A percentile compares a stretch with the other conserved stretches of the same genome.
These are phyloP conservation scores for Epinephelus moara DNA, from an alignment of 2,113 vertebrate species.

Conservation along the genomic window DNA sequence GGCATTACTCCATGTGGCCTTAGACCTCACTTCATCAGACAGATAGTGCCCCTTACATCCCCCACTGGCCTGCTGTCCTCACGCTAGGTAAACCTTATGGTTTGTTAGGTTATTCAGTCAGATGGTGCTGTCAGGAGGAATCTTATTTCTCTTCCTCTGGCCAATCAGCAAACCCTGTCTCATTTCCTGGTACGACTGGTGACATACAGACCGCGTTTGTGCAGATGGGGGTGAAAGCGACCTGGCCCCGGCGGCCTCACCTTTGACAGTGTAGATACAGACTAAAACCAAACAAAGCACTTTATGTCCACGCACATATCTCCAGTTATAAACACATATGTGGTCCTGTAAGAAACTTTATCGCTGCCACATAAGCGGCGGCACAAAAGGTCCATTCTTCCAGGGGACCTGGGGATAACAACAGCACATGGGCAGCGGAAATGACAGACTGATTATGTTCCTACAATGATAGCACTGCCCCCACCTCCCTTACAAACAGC, in stretches of 20 bases:
- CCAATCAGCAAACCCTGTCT: slow-evolving; percentile 74
- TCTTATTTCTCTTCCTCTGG: slow-evolving; percentile 61
- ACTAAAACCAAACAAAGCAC: slow-evolving; percentile 87
- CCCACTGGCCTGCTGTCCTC: slow-evolving; percentile 39
- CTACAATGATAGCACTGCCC: slow-evolving; percentile 94
- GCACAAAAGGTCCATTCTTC: slow-evolving; percentile 95
- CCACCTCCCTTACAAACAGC: slow-evolving; percentile 90
- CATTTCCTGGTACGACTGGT: slow-evolving; percentile 74
- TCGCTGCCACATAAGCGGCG: slow-evolving; percentile 89
- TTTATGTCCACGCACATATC: slow-evolving; percentile 92
- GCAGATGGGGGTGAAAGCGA: slow-evolving; percentile 48
- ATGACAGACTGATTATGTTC: slow-evolving; percentile 97
- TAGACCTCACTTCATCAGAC: slow-evolving; percentile 82
- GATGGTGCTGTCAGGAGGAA: slow-evolving; percentile 56
- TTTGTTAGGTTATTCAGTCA: slow-evolving; percentile 61
- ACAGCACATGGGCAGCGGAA: slow-evolving; percentile 92
- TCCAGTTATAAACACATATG: slow-evolving; percentile 94
- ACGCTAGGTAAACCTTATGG: slow-evolving; percentile 41
- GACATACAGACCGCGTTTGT: slow-evolving; percentile 73
- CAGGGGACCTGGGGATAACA: slow-evolving; percentile 88
- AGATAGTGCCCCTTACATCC: slow-evolving; percentile 53
- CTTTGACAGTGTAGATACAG: slow-evolving; percentile 85
- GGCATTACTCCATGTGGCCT: slow-evolving; percentile 67
- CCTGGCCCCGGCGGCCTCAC: slow-evolving; percentile 60
- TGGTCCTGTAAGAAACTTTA: slow-evolving; percentile 93